Evolutionary conservation across 2,113 vertebrate genomes (phyloP).

Genomic region (Ictidomys tridecemlineatus): DNA sequence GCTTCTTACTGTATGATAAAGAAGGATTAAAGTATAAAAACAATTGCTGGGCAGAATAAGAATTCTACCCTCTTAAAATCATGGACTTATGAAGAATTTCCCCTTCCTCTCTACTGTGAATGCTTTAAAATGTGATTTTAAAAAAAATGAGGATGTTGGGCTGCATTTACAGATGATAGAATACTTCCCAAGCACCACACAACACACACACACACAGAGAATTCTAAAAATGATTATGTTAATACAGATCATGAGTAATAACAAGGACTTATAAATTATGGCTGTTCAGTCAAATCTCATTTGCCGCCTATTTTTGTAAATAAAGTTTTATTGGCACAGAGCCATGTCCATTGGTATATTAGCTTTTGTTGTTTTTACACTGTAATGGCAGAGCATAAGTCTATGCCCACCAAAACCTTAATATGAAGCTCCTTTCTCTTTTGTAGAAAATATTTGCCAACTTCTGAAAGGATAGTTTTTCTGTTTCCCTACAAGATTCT

Average conservation of each 20-base stretch:
- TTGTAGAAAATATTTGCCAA: background rate
- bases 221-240: background rate
- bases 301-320: background rate
- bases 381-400: background rate
- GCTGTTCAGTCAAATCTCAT: background rate
- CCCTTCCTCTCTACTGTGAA: background rate
- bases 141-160: background rate
- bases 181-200: background rate
- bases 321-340: slow-evolving; percentile 28
- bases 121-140: slow-evolving; percentile 34
- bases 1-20: background rate
- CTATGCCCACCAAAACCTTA: background rate
- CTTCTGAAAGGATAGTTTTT: background rate
- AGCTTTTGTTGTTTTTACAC: background rate
- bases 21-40: background rate
- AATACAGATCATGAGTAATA: background rate
- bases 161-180: background rate
- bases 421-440: background rate
- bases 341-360: background rate
- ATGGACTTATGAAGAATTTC: background rate
- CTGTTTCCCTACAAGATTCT: background rate
- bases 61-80: background rate
- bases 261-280: background rate
- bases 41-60: background rate
- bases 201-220: too few species aligned